phyloP scores from a whole-genome alignment of 2,113 vertebrate genomes.

The Tricholaema leucomelas region DNA sequence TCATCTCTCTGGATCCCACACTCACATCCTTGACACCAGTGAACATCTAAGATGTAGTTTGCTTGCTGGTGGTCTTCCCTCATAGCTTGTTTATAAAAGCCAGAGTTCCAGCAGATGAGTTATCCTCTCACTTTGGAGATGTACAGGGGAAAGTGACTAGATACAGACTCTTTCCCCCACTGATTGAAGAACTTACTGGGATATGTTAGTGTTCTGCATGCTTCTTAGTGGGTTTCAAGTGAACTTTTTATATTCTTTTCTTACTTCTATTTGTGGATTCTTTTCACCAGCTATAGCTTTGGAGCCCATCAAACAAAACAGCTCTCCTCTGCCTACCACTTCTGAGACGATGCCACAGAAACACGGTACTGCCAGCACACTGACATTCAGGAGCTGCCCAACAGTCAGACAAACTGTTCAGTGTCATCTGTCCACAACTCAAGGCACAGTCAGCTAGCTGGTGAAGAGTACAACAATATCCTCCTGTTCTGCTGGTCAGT shows the following conservation, averaged over 20 bases:
- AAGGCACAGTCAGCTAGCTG: neutral
- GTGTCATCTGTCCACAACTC: neutral
- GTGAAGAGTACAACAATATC: neutral
- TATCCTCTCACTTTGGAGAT: neutral
- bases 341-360: neutral
- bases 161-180: neutral
- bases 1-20: neutral
- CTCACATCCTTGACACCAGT: neutral
- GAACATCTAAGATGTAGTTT: neutral
- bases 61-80: neutral
- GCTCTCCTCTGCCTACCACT: neutral
- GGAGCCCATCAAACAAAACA: neutral
- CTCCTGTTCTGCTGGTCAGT: neutral
- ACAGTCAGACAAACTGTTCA: neutral
- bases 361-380: neutral
- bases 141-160: neutral
- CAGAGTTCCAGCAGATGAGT: neutral
- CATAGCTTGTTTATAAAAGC: neutral
- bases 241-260: neutral
- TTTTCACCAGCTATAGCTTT: neutral
- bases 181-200: neutral
- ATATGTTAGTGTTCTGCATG: neutral
- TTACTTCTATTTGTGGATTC: neutral
- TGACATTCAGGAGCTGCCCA: neutral
- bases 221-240: neutral